Evolutionary conservation across 2,888 invertebrate genomes (phyloP), one percentile per base, ranked within the genome.

Genomic region (Augochlorella aurata): DNA sequence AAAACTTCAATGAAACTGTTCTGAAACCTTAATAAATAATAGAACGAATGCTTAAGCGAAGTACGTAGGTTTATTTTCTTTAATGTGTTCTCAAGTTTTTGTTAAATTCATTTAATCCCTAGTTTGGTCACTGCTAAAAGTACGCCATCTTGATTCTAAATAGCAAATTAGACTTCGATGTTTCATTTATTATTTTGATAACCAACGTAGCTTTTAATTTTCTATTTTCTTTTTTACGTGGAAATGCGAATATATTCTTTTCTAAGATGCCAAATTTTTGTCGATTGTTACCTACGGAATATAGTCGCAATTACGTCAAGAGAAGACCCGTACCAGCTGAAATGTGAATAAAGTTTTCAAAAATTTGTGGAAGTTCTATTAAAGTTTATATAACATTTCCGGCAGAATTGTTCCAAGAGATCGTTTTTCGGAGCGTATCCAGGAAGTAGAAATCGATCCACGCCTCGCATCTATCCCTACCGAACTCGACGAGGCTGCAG

Each of bases 211-310:
- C 29, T 18, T 21, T 1, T 16, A 45, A 0, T 16, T 10, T 29
- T 14, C 18, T 16, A 61, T 29, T 24, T 54, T 58, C 44, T 44
- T 44, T 44, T 1, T 24, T 18, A 63, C 38, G 10, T 9, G 12
- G 24, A 16, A 65, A 54, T 29, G 9, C 44, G 47, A 44, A 52
- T n/a, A 24, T 50, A 29, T 52, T 44, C 38, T 63, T 63, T 12
- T 38, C 10, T 12, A 70, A n/a, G 61, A 78, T 81, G 81, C 2
- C 63, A 24, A 54, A 74, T 24, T 58, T 63, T 14, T 87, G 87
- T 66, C 71, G 83, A 70, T 72, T 90, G 58, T 86, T 89, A 38
- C 79, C 74, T 9, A 89, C 91, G 1, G 92, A 92, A 74, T 91
- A 90, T 81, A 85, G 81, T 18, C 63, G 79, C 14, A 89, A 90